These are phyloP conservation scores for Xylota segnis DNA, from an alignment of 2,888 invertebrate genomes.

Conservation along the genomic window DNA sequence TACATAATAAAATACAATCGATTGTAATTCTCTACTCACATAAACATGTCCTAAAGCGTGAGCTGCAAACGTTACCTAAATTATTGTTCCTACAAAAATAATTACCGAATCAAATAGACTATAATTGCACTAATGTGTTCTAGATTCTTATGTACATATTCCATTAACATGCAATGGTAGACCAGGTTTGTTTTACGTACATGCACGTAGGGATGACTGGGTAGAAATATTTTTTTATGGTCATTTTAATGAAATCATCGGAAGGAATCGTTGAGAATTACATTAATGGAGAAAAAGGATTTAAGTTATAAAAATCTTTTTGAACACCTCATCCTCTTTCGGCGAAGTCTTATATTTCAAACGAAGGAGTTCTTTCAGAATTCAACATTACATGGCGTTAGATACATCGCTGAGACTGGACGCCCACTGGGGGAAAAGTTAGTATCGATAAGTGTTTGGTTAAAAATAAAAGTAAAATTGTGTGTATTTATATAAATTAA, in stretches of 20 bases:
- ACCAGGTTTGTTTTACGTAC: not conserved
- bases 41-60: not conserved
- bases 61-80: not conserved
- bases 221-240: not conserved
- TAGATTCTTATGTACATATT: not conserved
- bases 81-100: constrained; percentile 20
- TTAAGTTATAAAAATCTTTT: constrained; percentile 23
- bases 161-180: not conserved
- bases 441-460: constrained; percentile 72
- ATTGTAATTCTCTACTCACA: no score
- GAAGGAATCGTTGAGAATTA: not conserved
- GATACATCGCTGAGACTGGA: constrained; percentile 91
- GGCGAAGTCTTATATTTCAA: constrained; percentile 89
- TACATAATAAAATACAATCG: no score
- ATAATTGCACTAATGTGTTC: not conserved
- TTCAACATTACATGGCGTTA: constrained; percentile 91
- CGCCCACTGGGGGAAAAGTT: constrained; percentile 92
- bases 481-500: not conserved
- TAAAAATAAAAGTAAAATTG: not conserved
- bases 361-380: constrained; percentile 91
- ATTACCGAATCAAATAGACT: constrained; percentile 34
- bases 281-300: not conserved
- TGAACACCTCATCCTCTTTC: constrained; percentile 82
- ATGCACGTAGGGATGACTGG: not conserved
- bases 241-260: not conserved